Evolutionary conservation across 2,113 vertebrate genomes (phyloP), one percentile per base, ranked within the genome.

Genomic region (Carollia perspicillata): DNA sequence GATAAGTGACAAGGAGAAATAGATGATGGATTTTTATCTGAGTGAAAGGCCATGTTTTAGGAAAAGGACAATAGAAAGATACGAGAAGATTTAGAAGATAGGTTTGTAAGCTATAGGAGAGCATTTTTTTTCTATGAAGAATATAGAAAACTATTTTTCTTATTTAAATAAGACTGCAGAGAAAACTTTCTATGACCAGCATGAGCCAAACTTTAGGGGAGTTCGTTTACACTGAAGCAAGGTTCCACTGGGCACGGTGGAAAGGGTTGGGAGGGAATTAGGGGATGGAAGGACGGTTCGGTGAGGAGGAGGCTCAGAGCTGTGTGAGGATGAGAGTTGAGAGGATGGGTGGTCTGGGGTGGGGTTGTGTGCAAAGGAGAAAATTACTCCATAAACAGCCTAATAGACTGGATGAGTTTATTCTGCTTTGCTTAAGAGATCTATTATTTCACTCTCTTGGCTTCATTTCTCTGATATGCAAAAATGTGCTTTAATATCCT

Each of bases 401-500:
- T 37, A 81, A 81, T 91, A 93, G 53, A 77, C 16, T 77, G 53
- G 71, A 28, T 84, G 90, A 40, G 22, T 93, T 90, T 93, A 87
- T 87, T 92, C 23, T 60, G 44, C 78, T 84, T 84, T 88, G 68
- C 28, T 90, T 95, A 86, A 66, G 55, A 96, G 44, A 77, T 85
- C 16, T 78, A 95, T 93, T 97, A 72, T 91, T 89, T 33, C 2
- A 72, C 65, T 47, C 3, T 95, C 65, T 96, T 84, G 84, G 68
- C 10, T 92, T 94, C 16, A 65, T 93, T 96, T 96, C 80, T 89
- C 40, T 49, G 51, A 78, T 87, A 94, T 18, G 26, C 18, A 40
- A 71, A 97, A 69, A 91, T 93, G 9, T 51, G 58, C 18, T 89
- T 94, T 94, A 81, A 89, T 94, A 94, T 93, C 33, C 42, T 93